These are phyloP conservation scores for Zophobas atratus DNA, from an alignment of 1,140 invertebrate genomes.

Conservation along the genomic window DNA sequence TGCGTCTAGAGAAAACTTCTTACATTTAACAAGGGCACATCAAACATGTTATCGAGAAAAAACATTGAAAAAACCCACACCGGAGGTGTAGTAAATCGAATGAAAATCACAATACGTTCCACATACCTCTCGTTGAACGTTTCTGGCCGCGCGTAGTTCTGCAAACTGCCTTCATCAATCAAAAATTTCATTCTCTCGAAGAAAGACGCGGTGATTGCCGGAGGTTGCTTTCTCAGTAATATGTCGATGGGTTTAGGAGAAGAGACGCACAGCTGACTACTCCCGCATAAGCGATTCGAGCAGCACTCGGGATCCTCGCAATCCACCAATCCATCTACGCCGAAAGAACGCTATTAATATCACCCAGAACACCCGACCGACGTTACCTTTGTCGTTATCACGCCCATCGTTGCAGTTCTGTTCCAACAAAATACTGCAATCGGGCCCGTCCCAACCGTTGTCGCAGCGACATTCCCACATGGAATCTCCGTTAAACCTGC, in stretches of 20 bases:
- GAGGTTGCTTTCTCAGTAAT: slow-evolving; percentile 92
- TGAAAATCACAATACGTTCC: slow-evolving; percentile 11
- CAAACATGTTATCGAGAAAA: slow-evolving; percentile 46
- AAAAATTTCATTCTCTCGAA: slow-evolving; percentile 98
- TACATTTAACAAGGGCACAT: slow-evolving; percentile 50
- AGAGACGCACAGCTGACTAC: slow-evolving; percentile 90
- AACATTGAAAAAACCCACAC: slow-evolving; percentile 41
- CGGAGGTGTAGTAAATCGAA: slow-evolving; percentile 30
- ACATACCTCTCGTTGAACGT: slow-evolving; percentile 98
- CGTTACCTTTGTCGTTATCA: slow-evolving; percentile 96
- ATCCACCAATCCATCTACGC: slow-evolving; percentile 93
- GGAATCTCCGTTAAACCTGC: slow-evolving; percentile 83
- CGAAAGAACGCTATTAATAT: not conserved
- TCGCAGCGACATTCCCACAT: slow-evolving; percentile 95
- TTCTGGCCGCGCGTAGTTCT: slow-evolving; percentile 94
- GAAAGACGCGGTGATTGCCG: slow-evolving; percentile 96
- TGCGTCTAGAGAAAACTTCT: slow-evolving; percentile 71
- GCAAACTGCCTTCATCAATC: slow-evolving; percentile 97
- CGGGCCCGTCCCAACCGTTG: slow-evolving; percentile 93
- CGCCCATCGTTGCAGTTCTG: slow-evolving; percentile 91
- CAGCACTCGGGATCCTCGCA: slow-evolving; percentile 99
- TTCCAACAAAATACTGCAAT: slow-evolving; percentile 93
- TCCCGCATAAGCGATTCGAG: slow-evolving; percentile 83
- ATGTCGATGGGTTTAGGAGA: slow-evolving; percentile 96
- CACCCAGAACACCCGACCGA: not conserved